phyloP scores from a whole-genome alignment of 2,888 invertebrate genomes.

The Papilio elwesi region DNA sequence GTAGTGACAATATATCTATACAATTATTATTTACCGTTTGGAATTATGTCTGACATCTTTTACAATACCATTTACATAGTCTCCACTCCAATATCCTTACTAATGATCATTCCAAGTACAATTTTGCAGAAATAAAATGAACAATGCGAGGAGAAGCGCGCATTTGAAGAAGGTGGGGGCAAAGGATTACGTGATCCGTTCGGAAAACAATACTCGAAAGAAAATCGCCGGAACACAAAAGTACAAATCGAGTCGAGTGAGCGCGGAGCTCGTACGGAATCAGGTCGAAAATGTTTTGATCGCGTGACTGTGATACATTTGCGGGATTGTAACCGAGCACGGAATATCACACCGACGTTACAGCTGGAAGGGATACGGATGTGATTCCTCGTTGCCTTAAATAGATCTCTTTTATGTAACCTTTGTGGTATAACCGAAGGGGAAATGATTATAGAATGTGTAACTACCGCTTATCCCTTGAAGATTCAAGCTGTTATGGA shows the following conservation, averaged over 20 bases:
- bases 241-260: constrained; percentile 48
- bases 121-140: not conserved
- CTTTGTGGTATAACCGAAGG: not conserved
- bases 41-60: too few relatives aligned
- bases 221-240: constrained; percentile 48
- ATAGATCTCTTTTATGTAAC: constrained; percentile 14
- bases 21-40: too few relatives aligned
- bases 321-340: constrained; percentile 31
- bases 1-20: too few relatives aligned
- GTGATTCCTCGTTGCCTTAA: constrained; percentile 20
- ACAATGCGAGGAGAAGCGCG: not conserved
- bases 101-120: not conserved
- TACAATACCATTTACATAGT: too few relatives aligned
- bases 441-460: too few relatives aligned
- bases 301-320: constrained; percentile 49
- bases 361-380: constrained; percentile 23
- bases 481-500: too few relatives aligned
- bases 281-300: constrained; percentile 51
- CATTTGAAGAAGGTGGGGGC: not conserved
- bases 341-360: constrained; percentile 32
- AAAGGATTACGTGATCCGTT: constrained; percentile 40
- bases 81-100: not conserved
- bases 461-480: too few relatives aligned
- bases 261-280: constrained; percentile 42
- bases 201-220: constrained; percentile 47